Percentiles rank a stretch among this genome's conserved stretches.
Evolutionary conservation across 2,797 vertebrate species (phyloP).

Genomic region (Orestias chungarensis): DNA sequence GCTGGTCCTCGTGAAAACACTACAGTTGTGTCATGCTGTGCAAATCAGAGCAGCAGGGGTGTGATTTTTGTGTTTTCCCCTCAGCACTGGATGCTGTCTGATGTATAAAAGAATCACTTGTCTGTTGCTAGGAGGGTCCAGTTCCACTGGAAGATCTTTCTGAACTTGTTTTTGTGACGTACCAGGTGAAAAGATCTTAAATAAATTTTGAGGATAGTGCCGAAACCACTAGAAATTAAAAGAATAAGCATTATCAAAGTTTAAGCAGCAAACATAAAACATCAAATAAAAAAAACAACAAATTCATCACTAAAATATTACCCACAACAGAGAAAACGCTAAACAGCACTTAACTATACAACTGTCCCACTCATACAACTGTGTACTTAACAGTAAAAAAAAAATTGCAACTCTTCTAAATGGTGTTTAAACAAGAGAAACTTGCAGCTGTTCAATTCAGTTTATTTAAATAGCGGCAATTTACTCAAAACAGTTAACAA

Average conservation of each 20-base stretch:
- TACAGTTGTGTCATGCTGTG: slow-evolving; percentile 50
- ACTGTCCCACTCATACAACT: neutral
- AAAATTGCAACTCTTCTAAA: neutral
- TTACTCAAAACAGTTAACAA: too few relatives aligned
- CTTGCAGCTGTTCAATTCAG: too few relatives aligned
- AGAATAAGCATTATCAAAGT: slow-evolving; percentile 9
- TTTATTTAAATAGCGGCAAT: too few relatives aligned
- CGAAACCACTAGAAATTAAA: neutral
- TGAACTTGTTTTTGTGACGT: slow-evolving; percentile 28
- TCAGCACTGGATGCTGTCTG: slow-evolving; percentile 39
- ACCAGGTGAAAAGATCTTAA: slow-evolving; percentile 23
- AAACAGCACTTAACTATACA: neutral
- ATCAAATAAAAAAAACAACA: neutral
- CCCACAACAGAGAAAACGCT: neutral
- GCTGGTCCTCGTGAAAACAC: slow-evolving; percentile 42
- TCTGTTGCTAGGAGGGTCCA: slow-evolving; percentile 38
- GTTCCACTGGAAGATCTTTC: slow-evolving; percentile 37
- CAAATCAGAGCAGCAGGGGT: slow-evolving; percentile 54
- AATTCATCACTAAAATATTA: neutral
- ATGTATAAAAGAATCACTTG: slow-evolving; percentile 29
- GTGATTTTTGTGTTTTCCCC: slow-evolving; percentile 34
- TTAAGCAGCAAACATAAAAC: slow-evolving; percentile 2
- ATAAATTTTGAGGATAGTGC: slow-evolving; percentile 9
- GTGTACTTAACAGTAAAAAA: neutral
- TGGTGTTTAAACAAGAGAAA: neutral